Percentiles rank a stretch among this genome's conserved stretches.
These are phyloP conservation scores for Hyaena hyaena DNA, from an alignment of 2,113 vertebrate genomes.

Conservation along the genomic window DNA sequence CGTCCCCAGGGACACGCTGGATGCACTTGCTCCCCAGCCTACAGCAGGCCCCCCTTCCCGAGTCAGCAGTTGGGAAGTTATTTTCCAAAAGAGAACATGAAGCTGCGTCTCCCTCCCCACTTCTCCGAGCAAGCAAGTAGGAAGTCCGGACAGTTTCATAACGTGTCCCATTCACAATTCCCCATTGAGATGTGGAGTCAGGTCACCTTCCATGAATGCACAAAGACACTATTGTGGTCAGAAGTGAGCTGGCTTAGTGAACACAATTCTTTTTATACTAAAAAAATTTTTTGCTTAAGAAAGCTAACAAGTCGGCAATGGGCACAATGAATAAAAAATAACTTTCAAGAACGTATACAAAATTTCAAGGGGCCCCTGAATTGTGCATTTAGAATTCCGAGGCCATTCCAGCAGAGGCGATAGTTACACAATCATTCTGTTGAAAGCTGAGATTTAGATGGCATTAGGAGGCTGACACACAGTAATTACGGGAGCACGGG, in stretches of 20 bases:
- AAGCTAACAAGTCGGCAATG: constrained; percentile 77
- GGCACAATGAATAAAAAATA: constrained; percentile 81
- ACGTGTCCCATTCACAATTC: constrained; percentile 81
- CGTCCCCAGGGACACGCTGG: background rate
- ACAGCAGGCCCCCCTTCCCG: background rate
- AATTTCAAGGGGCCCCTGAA: constrained; percentile 78
- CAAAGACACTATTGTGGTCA: constrained; percentile 82
- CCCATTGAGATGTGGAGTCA: constrained; percentile 73
- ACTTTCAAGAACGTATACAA: constrained; percentile 81
- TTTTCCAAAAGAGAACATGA: constrained; percentile 56
- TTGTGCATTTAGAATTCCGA: constrained; percentile 77
- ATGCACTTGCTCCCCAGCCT: background rate
- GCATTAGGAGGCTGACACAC: constrained; percentile 82
- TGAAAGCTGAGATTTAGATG: constrained; percentile 79
- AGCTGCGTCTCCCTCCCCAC: constrained; percentile 25
- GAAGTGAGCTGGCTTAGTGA: constrained; percentile 72
- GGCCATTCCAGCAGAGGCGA: constrained; percentile 72
- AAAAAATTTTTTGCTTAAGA: constrained; percentile 76
- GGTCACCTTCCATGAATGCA: constrained; percentile 82
- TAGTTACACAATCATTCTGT: constrained; percentile 79
- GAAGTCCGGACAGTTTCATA: constrained; percentile 82
- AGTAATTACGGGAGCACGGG: constrained; percentile 78
- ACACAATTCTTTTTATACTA: constrained; percentile 74
- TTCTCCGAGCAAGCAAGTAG: constrained; percentile 66
- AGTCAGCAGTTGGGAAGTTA: background rate